Evolutionary conservation across 1,140 invertebrate genomes (phyloP).

Genomic region (Latrodectus geometricus): DNA sequence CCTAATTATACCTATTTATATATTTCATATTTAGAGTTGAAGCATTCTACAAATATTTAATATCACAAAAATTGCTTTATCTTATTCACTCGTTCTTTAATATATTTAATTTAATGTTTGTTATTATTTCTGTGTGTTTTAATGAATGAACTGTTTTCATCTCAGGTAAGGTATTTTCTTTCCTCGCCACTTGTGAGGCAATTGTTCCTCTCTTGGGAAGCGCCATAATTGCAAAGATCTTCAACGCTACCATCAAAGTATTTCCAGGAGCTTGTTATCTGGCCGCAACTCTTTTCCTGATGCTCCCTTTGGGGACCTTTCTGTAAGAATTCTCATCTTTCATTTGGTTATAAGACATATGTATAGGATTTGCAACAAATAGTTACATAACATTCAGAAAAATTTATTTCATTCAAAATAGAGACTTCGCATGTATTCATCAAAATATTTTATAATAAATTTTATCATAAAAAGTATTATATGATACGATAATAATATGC

Average conservation of each 20-base stretch:
- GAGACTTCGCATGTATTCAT: too few species aligned
- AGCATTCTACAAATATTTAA: not conserved
- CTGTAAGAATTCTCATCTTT: constrained; percentile 13
- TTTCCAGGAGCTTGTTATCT: constrained; percentile 51
- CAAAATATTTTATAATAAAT: too few species aligned
- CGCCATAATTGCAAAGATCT: constrained; percentile 32
- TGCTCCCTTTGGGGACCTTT: constrained; percentile 42
- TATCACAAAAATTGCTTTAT: not conserved
- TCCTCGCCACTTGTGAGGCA: constrained; percentile 45
- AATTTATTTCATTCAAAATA: too few species aligned
- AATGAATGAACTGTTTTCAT: not conserved
- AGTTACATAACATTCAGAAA: too few species aligned
- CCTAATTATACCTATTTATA: too few species aligned
- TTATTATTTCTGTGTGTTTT: too few species aligned
- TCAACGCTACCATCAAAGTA: constrained; percentile 44
- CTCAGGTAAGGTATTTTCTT: constrained; percentile 35
- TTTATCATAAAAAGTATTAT: too few species aligned
- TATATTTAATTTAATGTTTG: not conserved
- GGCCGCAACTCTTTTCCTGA: constrained; percentile 26
- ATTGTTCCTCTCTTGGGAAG: constrained; percentile 29
- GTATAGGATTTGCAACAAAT: too few species aligned
- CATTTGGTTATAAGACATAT: too few species aligned
- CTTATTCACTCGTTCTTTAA: not conserved
- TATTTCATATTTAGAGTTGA: too few species aligned
- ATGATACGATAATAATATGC: too few species aligned